A percentile compares a stretch with the other conserved stretches of the same genome.
These are phyloP conservation scores for Drymodes brunneopygia DNA, from an alignment of 2,113 vertebrate species.

Conservation along the genomic window DNA sequence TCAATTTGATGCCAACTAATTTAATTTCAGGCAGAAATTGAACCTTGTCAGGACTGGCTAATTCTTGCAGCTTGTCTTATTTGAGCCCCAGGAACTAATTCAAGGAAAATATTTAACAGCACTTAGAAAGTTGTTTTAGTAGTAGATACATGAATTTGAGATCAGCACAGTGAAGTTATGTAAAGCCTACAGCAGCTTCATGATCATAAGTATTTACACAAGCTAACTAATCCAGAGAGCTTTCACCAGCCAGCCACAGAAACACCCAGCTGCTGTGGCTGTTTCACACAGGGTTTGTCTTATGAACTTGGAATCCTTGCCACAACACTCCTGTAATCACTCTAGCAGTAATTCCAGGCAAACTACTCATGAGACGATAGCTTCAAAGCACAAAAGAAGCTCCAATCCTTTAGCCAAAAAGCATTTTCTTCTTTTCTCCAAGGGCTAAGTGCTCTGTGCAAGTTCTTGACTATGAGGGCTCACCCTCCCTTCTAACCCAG, in stretches of 20 bases:
- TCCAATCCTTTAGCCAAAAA: neutral
- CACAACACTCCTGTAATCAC: neutral
- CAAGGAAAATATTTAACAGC: neutral
- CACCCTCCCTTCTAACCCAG: neutral
- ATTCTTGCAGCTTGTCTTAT: neutral
- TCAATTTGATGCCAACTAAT: neutral
- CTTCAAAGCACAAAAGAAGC: neutral
- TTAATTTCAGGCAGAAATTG: neutral
- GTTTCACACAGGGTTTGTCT: accelerated
- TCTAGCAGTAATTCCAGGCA: neutral
- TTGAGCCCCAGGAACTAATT: neutral
- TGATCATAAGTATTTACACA: neutral
- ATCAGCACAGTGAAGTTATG: neutral
- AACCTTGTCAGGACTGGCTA: neutral
- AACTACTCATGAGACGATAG: neutral
- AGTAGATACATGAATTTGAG: neutral
- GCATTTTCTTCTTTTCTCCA: neutral
- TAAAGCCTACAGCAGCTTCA: neutral
- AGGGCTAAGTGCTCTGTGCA: neutral
- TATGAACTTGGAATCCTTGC: neutral
- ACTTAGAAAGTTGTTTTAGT: neutral
- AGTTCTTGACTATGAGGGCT: neutral
- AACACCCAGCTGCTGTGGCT: neutral
- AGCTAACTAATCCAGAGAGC: neutral
- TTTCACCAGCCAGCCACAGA: neutral